Percentiles rank a stretch among this genome's conserved stretches.
Evolutionary conservation across 1,140 invertebrate genomes (phyloP).

Genomic region (Sinella curviseta): DNA sequence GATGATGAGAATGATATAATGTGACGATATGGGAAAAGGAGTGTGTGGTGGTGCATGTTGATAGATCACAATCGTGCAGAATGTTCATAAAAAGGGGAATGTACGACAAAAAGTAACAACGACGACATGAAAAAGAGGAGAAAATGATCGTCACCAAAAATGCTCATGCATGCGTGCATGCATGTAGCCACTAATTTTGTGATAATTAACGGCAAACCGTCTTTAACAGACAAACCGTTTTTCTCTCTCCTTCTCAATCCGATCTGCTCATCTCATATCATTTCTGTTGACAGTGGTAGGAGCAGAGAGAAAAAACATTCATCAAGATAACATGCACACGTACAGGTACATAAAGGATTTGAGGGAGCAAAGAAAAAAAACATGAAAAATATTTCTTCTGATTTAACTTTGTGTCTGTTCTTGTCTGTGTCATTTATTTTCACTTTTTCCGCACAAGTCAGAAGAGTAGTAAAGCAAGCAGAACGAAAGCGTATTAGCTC

Average conservation of each 20-base stretch:
- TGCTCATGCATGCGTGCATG: not conserved
- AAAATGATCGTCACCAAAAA: not conserved
- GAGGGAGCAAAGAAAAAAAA: no score
- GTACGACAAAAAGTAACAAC: no score
- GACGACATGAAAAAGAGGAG: not conserved
- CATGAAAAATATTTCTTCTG: no score
- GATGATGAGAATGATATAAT: no score
- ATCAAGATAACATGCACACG: no score
- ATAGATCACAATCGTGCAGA: no score
- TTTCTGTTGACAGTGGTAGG: not conserved
- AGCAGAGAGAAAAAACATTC: no score
- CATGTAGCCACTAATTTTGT: not conserved
- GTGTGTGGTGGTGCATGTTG: no score
- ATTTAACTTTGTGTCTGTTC: not conserved
- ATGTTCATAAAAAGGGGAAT: no score
- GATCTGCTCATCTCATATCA: not conserved
- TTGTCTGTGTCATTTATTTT: not conserved
- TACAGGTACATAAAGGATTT: no score
- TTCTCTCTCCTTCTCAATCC: not conserved
- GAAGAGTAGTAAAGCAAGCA: not conserved
- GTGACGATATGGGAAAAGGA: no score
- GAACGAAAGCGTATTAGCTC: not conserved
- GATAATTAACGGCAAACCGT: not conserved
- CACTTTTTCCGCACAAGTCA: not conserved
- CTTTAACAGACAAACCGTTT: not conserved